phyloP scores from a whole-genome alignment of 1,140 invertebrate genomes.

The Bradynema listronoti region DNA sequence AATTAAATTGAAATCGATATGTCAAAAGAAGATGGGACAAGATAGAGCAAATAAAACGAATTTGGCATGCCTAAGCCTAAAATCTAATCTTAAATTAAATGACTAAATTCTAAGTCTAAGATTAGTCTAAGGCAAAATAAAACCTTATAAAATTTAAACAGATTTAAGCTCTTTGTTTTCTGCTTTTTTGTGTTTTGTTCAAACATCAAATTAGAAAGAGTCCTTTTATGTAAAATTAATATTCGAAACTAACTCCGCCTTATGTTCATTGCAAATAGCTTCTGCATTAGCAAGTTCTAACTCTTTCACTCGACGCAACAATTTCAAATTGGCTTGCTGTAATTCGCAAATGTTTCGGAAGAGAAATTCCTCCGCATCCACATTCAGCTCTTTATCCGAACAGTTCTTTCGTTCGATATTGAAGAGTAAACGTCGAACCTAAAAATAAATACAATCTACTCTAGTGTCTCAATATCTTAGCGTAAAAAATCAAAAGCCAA shows the following conservation, averaged over 20 bases:
- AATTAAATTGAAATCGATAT: too few species aligned
- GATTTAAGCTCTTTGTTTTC: too few species aligned
- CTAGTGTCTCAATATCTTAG: neutral
- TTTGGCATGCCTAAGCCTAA: too few species aligned
- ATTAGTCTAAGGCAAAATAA: too few species aligned
- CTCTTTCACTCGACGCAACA: slow-evolving; percentile 14
- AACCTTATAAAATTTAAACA: too few species aligned
- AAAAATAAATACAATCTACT: neutral
- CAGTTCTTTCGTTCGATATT: slow-evolving; percentile 16
- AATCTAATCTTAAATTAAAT: too few species aligned
- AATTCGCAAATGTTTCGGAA: slow-evolving; percentile 32
- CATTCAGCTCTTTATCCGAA: neutral
- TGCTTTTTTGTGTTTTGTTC: too few species aligned
- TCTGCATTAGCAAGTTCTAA: slow-evolving; percentile 22
- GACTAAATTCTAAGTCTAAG: too few species aligned
- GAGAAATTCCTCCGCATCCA: slow-evolving; percentile 19
- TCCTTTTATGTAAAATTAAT: too few species aligned
- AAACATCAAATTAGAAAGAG: too few species aligned
- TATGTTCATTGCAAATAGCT: slow-evolving; percentile 20
- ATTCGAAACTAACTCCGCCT: slow-evolving; percentile 19
- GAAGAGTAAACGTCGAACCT: slow-evolving; percentile 26
- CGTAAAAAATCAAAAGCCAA: neutral
- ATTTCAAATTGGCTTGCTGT: slow-evolving; percentile 26
- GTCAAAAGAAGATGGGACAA: too few species aligned
- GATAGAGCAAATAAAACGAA: too few species aligned